phyloP scores from a whole-genome alignment of 1,140 invertebrate species.

The Drepana arcuata region DNA sequence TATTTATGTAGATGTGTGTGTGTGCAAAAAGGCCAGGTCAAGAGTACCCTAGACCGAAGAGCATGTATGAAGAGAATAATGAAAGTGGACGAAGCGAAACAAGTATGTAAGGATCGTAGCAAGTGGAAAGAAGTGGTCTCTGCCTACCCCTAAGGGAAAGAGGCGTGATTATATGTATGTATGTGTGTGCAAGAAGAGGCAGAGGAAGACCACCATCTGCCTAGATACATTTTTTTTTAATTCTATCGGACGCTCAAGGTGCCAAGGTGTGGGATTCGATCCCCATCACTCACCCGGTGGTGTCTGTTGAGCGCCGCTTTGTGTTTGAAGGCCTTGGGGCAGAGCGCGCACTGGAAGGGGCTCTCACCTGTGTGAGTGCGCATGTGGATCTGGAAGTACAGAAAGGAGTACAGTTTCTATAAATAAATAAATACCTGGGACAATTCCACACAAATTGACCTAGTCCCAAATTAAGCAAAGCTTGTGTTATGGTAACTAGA shows the following conservation, averaged over 20 bases:
- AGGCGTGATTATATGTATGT: too few species aligned
- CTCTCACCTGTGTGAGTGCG: constrained; percentile 45
- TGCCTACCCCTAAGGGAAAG: neutral
- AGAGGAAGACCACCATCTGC: too few species aligned
- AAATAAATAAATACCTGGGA: neutral
- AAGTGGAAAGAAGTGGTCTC: neutral
- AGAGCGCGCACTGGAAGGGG: constrained; percentile 37
- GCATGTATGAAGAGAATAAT: too few species aligned
- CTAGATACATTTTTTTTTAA: neutral
- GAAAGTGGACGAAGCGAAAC: too few species aligned
- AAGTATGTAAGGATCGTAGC: neutral
- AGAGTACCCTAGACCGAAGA: too few species aligned
- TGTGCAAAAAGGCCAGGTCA: too few species aligned
- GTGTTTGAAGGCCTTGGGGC: constrained; percentile 40
- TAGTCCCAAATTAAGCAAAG: neutral
- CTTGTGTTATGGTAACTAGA: neutral
- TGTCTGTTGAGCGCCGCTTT: constrained; percentile 41
- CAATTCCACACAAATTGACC: neutral
- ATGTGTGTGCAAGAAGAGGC: too few species aligned
- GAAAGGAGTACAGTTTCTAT: neutral
- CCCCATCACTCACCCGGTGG: constrained; percentile 18
- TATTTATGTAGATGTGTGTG: constrained; percentile 66
- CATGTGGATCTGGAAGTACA: constrained; percentile 32
- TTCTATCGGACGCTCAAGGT: neutral
- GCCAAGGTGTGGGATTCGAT: constrained; percentile 12